Percentiles rank a stretch among this genome's conserved stretches.
These are phyloP conservation scores for Psilanteris sp. DNA, from an alignment of 1,140 invertebrate genomes.

Conservation along the genomic window DNA sequence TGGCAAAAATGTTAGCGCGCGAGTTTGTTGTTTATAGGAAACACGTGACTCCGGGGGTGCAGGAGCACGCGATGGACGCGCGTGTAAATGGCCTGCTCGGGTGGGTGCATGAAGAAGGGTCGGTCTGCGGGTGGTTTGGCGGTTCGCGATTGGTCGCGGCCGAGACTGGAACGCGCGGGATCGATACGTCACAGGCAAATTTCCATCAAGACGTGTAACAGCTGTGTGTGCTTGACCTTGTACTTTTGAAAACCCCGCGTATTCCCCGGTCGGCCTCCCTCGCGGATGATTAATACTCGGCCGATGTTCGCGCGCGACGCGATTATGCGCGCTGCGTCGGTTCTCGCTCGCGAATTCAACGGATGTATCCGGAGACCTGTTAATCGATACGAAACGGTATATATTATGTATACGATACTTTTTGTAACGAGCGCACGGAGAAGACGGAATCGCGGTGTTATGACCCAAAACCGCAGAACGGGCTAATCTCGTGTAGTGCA, in stretches of 20 bases:
- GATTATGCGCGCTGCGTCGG: no score
- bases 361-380: no score
- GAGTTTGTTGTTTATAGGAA: constrained; percentile 11
- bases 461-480: no score
- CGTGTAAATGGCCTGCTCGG: constrained; percentile 11
- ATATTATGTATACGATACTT: no score
- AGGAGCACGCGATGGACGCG: constrained; percentile 9
- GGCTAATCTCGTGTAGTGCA: no score
- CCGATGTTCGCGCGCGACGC: constrained; percentile 11
- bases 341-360: no score
- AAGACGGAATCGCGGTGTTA: no score
- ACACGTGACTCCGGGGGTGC: constrained; percentile 15
- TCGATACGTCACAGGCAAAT: constrained; percentile 68
- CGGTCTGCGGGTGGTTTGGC: constrained; percentile 46
- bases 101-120: constrained; percentile 30
- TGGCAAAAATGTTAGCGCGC: no score
- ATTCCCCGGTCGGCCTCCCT: background rate
- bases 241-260: constrained; percentile 49
- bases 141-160: constrained; percentile 64
- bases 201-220: constrained; percentile 61
- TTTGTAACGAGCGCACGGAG: no score
- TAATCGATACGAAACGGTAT: no score
- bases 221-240: constrained; percentile 69
- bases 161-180: constrained; percentile 60
- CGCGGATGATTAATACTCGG: constrained; percentile 40